Conservation (phyloP, 2,113 vertebrate genomes). For the Sinocyclocheilus maitianheensis region DNA sequence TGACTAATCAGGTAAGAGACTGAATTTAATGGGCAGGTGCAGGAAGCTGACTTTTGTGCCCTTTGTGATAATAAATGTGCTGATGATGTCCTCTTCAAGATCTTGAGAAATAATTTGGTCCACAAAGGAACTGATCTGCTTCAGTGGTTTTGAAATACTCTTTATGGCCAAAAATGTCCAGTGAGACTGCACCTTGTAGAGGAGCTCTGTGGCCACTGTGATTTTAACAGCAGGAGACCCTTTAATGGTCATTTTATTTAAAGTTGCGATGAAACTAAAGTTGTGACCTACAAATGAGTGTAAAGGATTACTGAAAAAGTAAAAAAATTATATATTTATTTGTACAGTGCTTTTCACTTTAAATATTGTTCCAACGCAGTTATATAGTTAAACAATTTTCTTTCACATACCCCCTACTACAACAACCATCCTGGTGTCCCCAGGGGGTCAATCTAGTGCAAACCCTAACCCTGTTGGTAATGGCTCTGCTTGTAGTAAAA, state of each 20-base stretch:
- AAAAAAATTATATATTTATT: too few relatives aligned
- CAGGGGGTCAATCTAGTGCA: too few relatives aligned
- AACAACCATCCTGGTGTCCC: too few relatives aligned
- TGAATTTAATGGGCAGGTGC: slow-evolving; percentile 1
- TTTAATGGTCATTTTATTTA: neutral
- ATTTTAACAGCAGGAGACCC: neutral
- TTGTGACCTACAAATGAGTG: too few relatives aligned
- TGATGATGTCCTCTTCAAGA: slow-evolving; percentile 29
- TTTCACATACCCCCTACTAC: too few relatives aligned
- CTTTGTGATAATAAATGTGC: slow-evolving; percentile 21
- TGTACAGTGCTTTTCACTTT: too few relatives aligned
- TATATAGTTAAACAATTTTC: too few relatives aligned
- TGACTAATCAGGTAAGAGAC: slow-evolving; percentile 21
- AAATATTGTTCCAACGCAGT: too few relatives aligned
- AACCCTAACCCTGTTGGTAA: too few relatives aligned
- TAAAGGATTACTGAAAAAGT: too few relatives aligned
- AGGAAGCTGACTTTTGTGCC: slow-evolving; percentile 3
- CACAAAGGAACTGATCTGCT: neutral
- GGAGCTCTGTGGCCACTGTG: neutral
- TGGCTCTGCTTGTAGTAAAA: neutral
- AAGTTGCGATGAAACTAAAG: neutral
- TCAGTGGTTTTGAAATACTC: neutral
- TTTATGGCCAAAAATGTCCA: neutral
- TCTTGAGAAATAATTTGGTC: slow-evolving; percentile 20
- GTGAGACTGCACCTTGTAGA: neutral